phyloP scores from a whole-genome alignment of 2,797 vertebrate genomes.

The Phalanger gymnotis region DNA sequence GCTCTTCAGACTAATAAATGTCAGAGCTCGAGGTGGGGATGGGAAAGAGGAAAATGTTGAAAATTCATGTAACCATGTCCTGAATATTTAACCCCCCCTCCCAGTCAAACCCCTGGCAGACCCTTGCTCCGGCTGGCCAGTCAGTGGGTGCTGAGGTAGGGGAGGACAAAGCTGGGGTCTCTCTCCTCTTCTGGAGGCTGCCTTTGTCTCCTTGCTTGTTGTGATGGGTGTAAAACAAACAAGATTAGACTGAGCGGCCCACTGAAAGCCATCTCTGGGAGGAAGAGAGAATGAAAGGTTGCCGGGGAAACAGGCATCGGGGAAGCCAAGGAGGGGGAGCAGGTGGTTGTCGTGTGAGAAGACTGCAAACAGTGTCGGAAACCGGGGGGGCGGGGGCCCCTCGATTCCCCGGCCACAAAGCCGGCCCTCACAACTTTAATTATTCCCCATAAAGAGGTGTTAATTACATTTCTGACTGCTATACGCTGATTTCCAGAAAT shows the following conservation, averaged over 20 bases:
- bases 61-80: constrained; percentile 78
- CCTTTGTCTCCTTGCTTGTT: constrained; percentile 92
- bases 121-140: constrained; percentile 46
- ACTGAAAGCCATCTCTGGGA: constrained; percentile 92
- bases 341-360: constrained; percentile 92
- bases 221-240: constrained; percentile 93
- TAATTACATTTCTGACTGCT: constrained; percentile 89
- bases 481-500: constrained; percentile 86
- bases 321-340: constrained; percentile 90
- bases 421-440: constrained; percentile 89
- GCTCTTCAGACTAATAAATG: constrained; percentile 67
- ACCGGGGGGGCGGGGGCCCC: constrained; percentile 79
- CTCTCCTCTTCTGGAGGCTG: constrained; percentile 88
- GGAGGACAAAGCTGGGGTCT: constrained; percentile 87
- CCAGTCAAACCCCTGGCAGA: constrained; percentile 64
- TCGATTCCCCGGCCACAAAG: constrained; percentile 80
- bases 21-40: constrained; percentile 54
- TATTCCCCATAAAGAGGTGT: constrained; percentile 91
- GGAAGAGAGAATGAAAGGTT: constrained; percentile 93
- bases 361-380: constrained; percentile 88
- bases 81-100: constrained; percentile 44
- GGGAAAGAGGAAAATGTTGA: constrained; percentile 67
- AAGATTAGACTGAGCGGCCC: constrained; percentile 92
- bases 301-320: constrained; percentile 91
- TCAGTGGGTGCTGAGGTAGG: constrained; percentile 21